These are phyloP conservation scores for Caenorhabditis sp. DNA, from an alignment of 2,888 invertebrate genomes.

Conservation along the genomic window DNA sequence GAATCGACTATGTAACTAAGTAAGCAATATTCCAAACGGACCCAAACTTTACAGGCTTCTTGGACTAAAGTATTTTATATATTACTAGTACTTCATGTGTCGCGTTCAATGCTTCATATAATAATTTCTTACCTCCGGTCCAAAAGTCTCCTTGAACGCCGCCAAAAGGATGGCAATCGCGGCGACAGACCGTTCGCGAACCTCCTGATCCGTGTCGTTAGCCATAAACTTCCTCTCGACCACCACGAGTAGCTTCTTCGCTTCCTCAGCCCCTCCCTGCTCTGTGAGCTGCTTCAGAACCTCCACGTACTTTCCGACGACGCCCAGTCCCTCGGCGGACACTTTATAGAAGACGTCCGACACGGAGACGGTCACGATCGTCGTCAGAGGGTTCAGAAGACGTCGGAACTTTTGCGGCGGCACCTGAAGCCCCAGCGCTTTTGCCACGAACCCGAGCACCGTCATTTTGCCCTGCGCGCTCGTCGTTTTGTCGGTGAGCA, in stretches of 20 bases:
- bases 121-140: neutral
- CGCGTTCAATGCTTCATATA: too few species aligned
- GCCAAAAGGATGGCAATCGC: slow-evolving; percentile 88
- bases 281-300: slow-evolving; percentile 3
- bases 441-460: slow-evolving; percentile 88
- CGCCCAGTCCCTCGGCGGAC: slow-evolving; percentile 59
- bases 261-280: slow-evolving; percentile 2
- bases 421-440: slow-evolving; percentile 17
- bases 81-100: too few species aligned
- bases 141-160: slow-evolving; percentile 90
- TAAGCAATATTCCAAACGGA: too few species aligned
- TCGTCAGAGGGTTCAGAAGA: slow-evolving; percentile 79
- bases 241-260: slow-evolving; percentile 85
- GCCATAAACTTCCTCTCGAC: slow-evolving; percentile 90
- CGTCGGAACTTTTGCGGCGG: slow-evolving; percentile 85
- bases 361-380: slow-evolving; percentile 89
- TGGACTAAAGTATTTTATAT: too few species aligned
- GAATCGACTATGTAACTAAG: too few species aligned
- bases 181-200: slow-evolving; percentile 98
- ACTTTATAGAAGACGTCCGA: slow-evolving; percentile 95
- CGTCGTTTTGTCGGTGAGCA: slow-evolving; percentile 63
- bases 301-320: slow-evolving; percentile 40
- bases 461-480: slow-evolving; percentile 91
- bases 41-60: too few species aligned
- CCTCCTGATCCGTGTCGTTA: slow-evolving; percentile 96